phyloP scores from a whole-genome alignment of 1,140 invertebrate species.

The Sycobia sp. region DNA sequence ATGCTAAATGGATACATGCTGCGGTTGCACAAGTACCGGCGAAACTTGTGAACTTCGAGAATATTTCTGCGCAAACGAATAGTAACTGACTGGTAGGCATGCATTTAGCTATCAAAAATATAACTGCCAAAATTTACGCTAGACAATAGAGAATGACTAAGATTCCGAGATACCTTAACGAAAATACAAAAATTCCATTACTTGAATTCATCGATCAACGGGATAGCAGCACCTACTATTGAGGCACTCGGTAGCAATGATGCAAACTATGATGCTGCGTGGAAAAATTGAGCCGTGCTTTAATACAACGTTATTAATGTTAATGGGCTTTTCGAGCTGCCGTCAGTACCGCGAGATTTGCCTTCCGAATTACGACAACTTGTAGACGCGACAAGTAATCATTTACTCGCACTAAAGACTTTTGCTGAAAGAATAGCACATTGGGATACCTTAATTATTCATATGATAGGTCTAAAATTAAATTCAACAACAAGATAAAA shows the following conservation, averaged over 20 bases:
- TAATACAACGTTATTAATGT: conserved; percentile 15
- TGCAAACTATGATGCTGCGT: conserved; percentile 10
- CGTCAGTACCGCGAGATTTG: conserved; percentile 4
- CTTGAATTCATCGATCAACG: neutral
- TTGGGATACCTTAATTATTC: conserved; percentile 38
- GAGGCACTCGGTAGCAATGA: conserved; percentile 1
- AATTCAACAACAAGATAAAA: conserved; percentile 25
- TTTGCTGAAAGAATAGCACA: conserved; percentile 33
- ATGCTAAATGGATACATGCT: too few relatives aligned
- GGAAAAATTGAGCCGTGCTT: neutral
- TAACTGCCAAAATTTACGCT: neutral
- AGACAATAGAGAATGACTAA: neutral
- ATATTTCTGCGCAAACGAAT: too few relatives aligned
- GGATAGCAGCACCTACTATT: conserved; percentile 9
- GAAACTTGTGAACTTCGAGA: too few relatives aligned
- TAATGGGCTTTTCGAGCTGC: conserved; percentile 9
- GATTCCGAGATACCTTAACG: conserved; percentile 15
- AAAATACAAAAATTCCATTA: conserved; percentile 19
- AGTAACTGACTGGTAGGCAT: too few relatives aligned
- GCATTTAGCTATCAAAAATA: neutral
- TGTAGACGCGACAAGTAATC: conserved; percentile 30
- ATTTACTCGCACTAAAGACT: conserved; percentile 35
- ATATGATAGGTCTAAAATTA: conserved; percentile 33
- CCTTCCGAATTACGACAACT: conserved; percentile 20
- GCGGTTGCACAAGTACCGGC: too few relatives aligned